These are phyloP conservation scores for Apistogramma diplotaenia DNA, from an alignment of 2,113 vertebrate genomes.

Conservation along the genomic window DNA sequence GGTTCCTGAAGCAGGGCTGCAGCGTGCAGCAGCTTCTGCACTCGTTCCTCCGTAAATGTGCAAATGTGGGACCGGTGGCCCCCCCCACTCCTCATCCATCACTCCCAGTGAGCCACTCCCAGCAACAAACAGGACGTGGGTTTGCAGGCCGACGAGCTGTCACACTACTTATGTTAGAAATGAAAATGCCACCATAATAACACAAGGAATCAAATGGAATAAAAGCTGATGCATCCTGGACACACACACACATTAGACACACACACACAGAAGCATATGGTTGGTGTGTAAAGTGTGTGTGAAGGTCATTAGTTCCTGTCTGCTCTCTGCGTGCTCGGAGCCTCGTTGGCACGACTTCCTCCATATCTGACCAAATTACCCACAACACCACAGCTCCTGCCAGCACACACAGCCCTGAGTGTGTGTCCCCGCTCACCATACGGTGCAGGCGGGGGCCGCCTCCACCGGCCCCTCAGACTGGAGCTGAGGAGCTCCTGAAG, in stretches of 20 bases:
- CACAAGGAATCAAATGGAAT: neutral
- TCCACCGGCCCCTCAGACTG: neutral
- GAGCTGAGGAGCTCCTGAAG: neutral
- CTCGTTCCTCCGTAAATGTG: neutral
- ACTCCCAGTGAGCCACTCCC: too few species aligned
- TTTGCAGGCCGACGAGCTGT: too few species aligned
- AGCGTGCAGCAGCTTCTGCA: too few species aligned
- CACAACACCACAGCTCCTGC: constrained; percentile 31
- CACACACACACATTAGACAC: constrained; percentile 9
- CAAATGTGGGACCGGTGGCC: too few species aligned
- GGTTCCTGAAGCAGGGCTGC: neutral
- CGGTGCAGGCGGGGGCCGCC: neutral
- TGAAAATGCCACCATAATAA: neutral
- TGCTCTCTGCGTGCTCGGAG: constrained; percentile 41
- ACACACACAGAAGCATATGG: constrained; percentile 44
- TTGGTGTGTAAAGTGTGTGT: constrained; percentile 34
- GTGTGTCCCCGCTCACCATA: constrained; percentile 16
- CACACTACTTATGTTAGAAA: neutral
- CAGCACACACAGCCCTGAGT: constrained; percentile 17
- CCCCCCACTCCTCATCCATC: too few species aligned
- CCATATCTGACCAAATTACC: constrained; percentile 62
- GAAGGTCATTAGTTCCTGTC: constrained; percentile 68
- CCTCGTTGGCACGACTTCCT: constrained; percentile 47
- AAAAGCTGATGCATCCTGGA: neutral
- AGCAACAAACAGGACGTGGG: too few species aligned